Evolutionary conservation across 2,888 invertebrate species (phyloP).

Genomic region (Hydraecia micacea): DNA sequence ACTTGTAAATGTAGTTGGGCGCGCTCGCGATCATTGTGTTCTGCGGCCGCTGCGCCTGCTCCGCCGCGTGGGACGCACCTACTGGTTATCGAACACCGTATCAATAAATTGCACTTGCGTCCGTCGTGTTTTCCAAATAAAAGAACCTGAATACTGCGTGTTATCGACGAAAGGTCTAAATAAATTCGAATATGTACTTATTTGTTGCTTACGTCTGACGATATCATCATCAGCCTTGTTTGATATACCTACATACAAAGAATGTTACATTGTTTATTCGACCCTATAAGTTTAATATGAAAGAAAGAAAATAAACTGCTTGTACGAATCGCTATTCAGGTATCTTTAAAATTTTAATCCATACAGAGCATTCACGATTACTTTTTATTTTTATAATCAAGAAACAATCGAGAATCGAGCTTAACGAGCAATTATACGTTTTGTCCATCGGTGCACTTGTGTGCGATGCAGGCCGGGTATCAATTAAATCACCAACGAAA

Average conservation of each 20-base stretch:
- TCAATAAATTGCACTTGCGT: slow-evolving; percentile 89
- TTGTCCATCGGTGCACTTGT: slow-evolving; percentile 81
- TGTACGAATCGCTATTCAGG: slow-evolving; percentile 73
- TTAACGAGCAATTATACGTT: slow-evolving; percentile 89
- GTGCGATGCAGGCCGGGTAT: slow-evolving; percentile 77
- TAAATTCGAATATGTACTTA: slow-evolving; percentile 87
- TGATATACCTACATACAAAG: slow-evolving; percentile 42
- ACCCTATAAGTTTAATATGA: slow-evolving; percentile 38
- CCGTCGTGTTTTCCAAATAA: slow-evolving; percentile 86
- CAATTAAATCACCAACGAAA: slow-evolving; percentile 85
- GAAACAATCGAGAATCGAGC: slow-evolving; percentile 86
- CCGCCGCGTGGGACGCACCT: slow-evolving; percentile 86
- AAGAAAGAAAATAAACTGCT: slow-evolving; percentile 25
- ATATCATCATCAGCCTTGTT: slow-evolving; percentile 82
- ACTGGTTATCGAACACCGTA: slow-evolving; percentile 87
- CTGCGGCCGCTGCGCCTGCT: slow-evolving; percentile 64
- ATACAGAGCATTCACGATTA: slow-evolving; percentile 72
- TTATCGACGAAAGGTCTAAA: slow-evolving; percentile 87
- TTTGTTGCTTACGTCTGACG: slow-evolving; percentile 81
- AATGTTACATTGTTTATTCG: slow-evolving; percentile 58
- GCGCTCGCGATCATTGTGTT: slow-evolving; percentile 77
- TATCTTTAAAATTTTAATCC: slow-evolving; percentile 71
- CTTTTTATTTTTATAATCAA: slow-evolving; percentile 86
- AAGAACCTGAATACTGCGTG: slow-evolving; percentile 82
- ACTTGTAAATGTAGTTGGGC: slow-evolving; percentile 76